Evolutionary conservation across 1,140 invertebrate genomes (phyloP).

Genomic region (Rhopalosiphum padi): DNA sequence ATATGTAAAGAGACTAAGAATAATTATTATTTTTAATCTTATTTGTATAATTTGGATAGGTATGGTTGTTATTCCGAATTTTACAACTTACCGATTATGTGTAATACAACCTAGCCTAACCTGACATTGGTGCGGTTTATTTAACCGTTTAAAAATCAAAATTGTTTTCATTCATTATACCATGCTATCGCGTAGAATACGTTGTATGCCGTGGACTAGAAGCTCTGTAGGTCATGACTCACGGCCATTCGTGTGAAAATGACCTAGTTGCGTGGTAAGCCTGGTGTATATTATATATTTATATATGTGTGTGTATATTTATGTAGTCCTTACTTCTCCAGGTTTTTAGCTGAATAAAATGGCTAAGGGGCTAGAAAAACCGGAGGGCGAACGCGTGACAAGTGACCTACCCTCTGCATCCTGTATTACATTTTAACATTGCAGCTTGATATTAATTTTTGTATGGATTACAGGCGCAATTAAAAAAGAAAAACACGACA

Average conservation of each 20-base stretch:
- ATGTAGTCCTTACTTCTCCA: not conserved
- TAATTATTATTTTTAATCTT: not conserved
- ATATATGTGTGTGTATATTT: not conserved
- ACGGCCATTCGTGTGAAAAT: not conserved
- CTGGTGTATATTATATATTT: not conserved
- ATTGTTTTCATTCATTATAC: conserved; percentile 15
- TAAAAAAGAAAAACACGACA: not conserved
- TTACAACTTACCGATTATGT: not conserved
- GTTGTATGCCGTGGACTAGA: not conserved
- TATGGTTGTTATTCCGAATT: not conserved
- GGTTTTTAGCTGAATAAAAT: not conserved
- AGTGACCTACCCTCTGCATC: not conserved
- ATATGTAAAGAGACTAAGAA: too few species aligned
- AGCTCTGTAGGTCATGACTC: not conserved
- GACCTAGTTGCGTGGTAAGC: not conserved
- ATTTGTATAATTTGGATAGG: too few species aligned
- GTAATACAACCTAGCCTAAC: not conserved
- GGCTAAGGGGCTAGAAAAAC: not conserved
- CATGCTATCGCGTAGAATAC: not conserved
- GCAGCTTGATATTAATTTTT: not conserved
- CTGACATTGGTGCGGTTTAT: not conserved
- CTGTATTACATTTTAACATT: not conserved
- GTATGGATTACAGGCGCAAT: not conserved
- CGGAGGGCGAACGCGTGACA: not conserved
- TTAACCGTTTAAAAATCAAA: not conserved